Conservation (phyloP, 92 coral and sea anemone species). For the Phenganax stokvisi region DNA sequence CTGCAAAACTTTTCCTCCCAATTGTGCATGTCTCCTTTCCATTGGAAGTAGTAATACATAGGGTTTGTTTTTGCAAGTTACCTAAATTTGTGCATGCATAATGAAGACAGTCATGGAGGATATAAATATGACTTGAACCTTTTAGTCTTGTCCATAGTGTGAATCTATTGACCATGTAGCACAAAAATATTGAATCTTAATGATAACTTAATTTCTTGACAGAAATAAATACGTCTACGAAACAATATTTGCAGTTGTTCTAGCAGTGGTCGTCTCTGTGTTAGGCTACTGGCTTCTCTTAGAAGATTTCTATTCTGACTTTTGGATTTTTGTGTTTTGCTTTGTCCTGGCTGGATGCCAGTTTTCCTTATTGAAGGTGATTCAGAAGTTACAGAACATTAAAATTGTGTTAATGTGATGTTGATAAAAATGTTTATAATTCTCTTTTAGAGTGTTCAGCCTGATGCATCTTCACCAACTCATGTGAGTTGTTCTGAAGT, state of each 20-base stretch:
- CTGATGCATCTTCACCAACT: slow-evolving; percentile 98
- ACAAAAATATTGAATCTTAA: neutral
- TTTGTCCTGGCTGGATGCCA: slow-evolving; percentile 97
- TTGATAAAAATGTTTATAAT: neutral
- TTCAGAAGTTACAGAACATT: neutral
- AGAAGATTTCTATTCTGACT: slow-evolving; percentile 79
- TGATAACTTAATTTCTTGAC: neutral
- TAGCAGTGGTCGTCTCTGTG: slow-evolving; percentile 79
- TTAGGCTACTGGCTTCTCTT: slow-evolving; percentile 90
- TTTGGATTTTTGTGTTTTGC: slow-evolving; percentile 95
- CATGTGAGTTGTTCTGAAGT: slow-evolving; percentile 61
- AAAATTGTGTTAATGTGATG: neutral
- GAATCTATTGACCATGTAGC: no score
- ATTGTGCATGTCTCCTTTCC: no score
- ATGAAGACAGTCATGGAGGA: no score
- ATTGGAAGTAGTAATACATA: no score
- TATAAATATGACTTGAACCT: no score
- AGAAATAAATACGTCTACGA: slow-evolving; percentile 83
- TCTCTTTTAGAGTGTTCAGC: slow-evolving; percentile 85
- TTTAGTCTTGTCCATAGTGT: no score
- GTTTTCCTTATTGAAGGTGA: slow-evolving; percentile 91
- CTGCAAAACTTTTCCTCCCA: no score
- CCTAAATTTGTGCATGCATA: no score
- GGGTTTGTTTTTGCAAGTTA: no score
- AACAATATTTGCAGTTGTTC: slow-evolving; percentile 67